phyloP scores from a whole-genome alignment of 2,113 vertebrate species.

The Macquaria australasica region DNA sequence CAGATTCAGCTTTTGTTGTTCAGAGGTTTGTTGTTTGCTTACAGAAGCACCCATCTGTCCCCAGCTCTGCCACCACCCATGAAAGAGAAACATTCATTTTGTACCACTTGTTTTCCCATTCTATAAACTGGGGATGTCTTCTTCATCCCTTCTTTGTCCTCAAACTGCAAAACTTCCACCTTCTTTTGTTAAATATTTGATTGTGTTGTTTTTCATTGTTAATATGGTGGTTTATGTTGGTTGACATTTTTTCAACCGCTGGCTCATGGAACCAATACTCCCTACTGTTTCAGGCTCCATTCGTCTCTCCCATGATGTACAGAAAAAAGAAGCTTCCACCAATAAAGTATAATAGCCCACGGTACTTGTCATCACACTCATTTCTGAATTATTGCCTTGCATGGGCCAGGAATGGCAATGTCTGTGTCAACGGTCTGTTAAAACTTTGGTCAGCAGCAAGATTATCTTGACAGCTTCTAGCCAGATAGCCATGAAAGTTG shows the following conservation, averaged over 20 bases:
- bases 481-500: too few relatives aligned
- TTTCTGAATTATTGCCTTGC: not conserved
- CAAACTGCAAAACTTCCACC: too few relatives aligned
- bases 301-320: not conserved
- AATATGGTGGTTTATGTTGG: not conserved
- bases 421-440: too few relatives aligned
- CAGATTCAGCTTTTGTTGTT: not conserved
- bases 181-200: not conserved
- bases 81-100: too few relatives aligned
- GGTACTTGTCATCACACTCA: not conserved
- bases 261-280: not conserved
- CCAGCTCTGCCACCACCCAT: too few relatives aligned
- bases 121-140: too few relatives aligned
- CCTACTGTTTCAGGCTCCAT: not conserved
- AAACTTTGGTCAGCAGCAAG: too few relatives aligned
- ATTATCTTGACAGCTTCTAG: too few relatives aligned
- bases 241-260: not conserved
- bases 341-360: conserved; percentile 12
- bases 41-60: too few relatives aligned
- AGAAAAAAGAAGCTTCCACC: conserved; percentile 15
- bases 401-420: not conserved
- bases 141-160: too few relatives aligned
- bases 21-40: not conserved
- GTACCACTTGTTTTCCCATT: too few relatives aligned
- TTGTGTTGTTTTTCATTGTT: not conserved